A percentile compares a stretch with the other conserved stretches of the same genome.
Evolutionary conservation across 2,797 vertebrate genomes (phyloP).

Genomic region (Decapterus maruadsi): DNA sequence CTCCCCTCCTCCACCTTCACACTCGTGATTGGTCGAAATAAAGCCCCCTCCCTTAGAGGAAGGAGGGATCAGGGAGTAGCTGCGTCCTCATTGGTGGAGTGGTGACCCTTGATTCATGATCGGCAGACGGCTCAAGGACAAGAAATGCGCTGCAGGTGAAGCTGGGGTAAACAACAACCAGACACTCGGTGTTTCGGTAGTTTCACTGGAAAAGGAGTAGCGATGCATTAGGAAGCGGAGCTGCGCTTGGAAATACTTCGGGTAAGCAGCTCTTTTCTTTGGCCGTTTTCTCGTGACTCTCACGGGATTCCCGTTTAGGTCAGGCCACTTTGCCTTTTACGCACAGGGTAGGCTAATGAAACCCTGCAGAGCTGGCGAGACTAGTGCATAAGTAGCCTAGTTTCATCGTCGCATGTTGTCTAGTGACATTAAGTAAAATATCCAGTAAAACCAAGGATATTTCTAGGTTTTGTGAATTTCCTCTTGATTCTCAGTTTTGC

Average conservation of each 20-base stretch:
- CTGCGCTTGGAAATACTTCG: neutral
- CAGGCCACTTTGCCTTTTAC: neutral
- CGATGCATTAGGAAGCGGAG: slow-evolving; percentile 12
- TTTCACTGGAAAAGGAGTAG: neutral
- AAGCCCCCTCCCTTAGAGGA: too few relatives aligned
- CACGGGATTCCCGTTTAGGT: slow-evolving; percentile 27
- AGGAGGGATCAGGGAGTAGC: neutral
- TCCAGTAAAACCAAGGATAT: neutral
- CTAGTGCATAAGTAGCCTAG: too few relatives aligned
- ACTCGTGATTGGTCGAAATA: slow-evolving; percentile 38
- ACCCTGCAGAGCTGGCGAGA: neutral
- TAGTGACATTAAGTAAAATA: too few relatives aligned
- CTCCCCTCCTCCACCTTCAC: accelerated
- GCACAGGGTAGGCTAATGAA: too few relatives aligned
- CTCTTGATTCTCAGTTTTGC: neutral
- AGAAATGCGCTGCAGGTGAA: slow-evolving; percentile 25
- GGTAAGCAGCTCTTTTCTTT: slow-evolving; percentile 56
- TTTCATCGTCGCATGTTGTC: too few relatives aligned
- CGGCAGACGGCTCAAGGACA: slow-evolving; percentile 30
- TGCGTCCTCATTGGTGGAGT: slow-evolving; percentile 23
- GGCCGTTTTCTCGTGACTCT: slow-evolving; percentile 29
- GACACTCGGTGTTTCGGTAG: too few relatives aligned
- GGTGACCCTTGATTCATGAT: slow-evolving; percentile 5
- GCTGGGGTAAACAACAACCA: neutral
- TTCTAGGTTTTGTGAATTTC: neutral